phyloP scores from a whole-genome alignment of 1,140 invertebrate genomes.

The Nautilus pompilius region DNA sequence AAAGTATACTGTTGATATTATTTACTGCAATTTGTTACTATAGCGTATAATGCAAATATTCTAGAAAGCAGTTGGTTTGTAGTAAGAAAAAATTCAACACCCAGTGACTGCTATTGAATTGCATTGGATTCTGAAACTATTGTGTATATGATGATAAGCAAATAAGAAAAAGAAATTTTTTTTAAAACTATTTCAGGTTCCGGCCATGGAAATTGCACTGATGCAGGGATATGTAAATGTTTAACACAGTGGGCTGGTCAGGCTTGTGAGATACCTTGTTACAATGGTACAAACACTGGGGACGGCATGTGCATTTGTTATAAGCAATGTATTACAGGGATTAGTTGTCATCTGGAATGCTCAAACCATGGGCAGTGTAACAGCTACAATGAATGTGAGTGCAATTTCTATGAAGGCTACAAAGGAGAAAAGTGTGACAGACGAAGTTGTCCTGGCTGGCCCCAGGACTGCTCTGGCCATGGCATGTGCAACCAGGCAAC shows the following conservation, averaged over 20 bases:
- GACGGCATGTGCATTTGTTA: constrained; percentile 17
- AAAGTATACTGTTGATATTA: no score
- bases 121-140: no score
- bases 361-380: constrained; percentile 37
- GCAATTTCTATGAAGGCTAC: constrained; percentile 20
- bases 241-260: constrained; percentile 4
- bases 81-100: no score
- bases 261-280: constrained; percentile 9
- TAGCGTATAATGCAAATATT: no score
- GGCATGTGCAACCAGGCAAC: constrained; percentile 22
- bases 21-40: no score
- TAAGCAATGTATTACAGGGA: constrained; percentile 6
- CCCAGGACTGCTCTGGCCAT: constrained; percentile 21
- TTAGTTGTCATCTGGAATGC: constrained; percentile 23
- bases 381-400: constrained; percentile 27
- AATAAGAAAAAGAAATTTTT: no score
- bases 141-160: no score
- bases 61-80: no score
- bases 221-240: neutral
- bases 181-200: neutral
- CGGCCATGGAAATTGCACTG: neutral
- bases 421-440: constrained; percentile 16
- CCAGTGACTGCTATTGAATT: no score
- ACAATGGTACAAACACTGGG: constrained; percentile 15
- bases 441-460: constrained; percentile 23